These are phyloP conservation scores for Coregonus ussuriensis DNA, from an alignment of 2,797 vertebrate species.

Conservation along the genomic window DNA sequence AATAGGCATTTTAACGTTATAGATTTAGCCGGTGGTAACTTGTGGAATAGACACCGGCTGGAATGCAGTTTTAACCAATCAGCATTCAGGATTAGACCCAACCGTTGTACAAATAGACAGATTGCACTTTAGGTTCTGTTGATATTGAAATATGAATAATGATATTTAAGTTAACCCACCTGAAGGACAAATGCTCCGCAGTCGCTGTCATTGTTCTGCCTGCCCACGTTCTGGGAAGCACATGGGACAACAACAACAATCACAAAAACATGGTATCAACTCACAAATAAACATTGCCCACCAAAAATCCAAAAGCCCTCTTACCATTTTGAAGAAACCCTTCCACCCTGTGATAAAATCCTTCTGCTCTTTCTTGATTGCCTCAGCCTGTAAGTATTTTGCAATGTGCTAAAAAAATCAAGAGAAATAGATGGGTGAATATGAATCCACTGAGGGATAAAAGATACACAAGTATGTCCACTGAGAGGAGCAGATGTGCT, in stretches of 20 bases:
- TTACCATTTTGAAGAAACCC: conserved; percentile 93
- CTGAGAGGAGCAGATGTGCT: too few species aligned
- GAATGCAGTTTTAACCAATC: too few species aligned
- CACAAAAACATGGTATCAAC: conserved; percentile 1
- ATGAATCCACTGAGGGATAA: not conserved
- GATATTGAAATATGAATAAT: not conserved
- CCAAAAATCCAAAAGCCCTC: conserved; percentile 18
- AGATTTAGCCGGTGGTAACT: too few species aligned
- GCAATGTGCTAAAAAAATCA: conserved; percentile 84
- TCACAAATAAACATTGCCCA: not conserved
- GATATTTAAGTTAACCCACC: conserved; percentile 70
- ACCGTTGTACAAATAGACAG: too few species aligned
- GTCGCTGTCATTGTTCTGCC: conserved; percentile 95
- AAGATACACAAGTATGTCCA: not conserved
- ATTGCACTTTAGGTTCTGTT: too few species aligned
- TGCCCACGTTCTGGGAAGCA: conserved; percentile 84
- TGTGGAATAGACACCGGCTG: too few species aligned
- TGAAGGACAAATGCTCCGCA: conserved; percentile 92
- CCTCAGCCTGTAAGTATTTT: conserved; percentile 92
- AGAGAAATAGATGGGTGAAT: not conserved
- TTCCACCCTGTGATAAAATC: conserved; percentile 88
- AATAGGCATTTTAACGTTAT: too few species aligned
- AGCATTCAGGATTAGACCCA: too few species aligned
- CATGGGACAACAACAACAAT: not conserved
- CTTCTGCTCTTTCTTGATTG: conserved; percentile 86